phyloP scores from a whole-genome alignment of 2,888 invertebrate species.

The Stenodema calcarata region DNA sequence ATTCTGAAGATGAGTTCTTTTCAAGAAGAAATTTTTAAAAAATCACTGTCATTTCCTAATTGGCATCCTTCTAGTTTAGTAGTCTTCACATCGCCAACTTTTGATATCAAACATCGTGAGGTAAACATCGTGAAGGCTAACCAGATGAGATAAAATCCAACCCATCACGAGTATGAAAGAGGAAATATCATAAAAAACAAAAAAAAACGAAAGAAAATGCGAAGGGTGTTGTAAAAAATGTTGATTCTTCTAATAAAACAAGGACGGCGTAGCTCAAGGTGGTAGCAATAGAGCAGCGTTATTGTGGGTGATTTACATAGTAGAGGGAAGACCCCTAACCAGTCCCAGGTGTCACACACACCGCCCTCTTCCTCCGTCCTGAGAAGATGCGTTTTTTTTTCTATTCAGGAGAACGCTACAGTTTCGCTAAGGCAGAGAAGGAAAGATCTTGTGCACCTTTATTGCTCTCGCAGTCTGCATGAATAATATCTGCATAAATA shows the following conservation, averaged over 20 bases:
- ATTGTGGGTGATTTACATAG: slow-evolving; percentile 46
- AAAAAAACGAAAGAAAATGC: background rate
- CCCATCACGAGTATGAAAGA: background rate
- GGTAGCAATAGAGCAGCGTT: slow-evolving; percentile 30
- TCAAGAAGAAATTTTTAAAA: too few relatives aligned
- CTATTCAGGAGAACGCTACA: slow-evolving; percentile 2
- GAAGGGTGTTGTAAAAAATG: slow-evolving; percentile 28
- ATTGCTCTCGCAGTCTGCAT: slow-evolving; percentile 44
- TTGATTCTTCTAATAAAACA: slow-evolving; percentile 46
- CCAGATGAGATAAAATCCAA: background rate
- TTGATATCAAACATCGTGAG: background rate
- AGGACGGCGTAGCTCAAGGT: slow-evolving; percentile 35
- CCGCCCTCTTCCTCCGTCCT: background rate
- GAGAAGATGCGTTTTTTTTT: slow-evolving; percentile 6
- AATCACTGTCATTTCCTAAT: too few relatives aligned
- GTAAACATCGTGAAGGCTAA: background rate
- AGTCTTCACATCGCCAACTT: background rate
- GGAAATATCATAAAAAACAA: too few relatives aligned
- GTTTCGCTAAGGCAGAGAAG: background rate
- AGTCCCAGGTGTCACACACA: slow-evolving; percentile 42
- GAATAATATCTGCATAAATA: slow-evolving; percentile 47
- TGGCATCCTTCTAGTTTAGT: too few relatives aligned
- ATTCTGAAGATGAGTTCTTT: too few relatives aligned
- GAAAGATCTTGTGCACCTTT: slow-evolving; percentile 40
- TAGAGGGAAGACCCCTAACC: slow-evolving; percentile 11